Conservation (phyloP, 2,797 vertebrate genomes). For the Sebastes nivosus region DNA sequence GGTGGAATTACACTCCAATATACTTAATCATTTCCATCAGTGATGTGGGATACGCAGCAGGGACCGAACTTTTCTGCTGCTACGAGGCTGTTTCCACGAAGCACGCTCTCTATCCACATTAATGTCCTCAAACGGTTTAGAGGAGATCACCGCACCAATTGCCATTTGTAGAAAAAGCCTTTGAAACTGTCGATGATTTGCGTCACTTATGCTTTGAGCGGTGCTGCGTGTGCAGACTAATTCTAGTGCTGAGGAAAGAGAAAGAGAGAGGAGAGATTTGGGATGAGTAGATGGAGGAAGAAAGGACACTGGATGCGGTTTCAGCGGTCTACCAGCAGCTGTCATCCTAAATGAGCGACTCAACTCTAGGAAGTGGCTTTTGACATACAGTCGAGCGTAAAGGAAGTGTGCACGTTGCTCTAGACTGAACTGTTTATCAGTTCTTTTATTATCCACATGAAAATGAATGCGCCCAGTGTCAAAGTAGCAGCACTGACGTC, state of each 20-base stretch:
- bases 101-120: slow-evolving; percentile 56
- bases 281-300: slow-evolving; percentile 37
- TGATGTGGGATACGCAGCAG: slow-evolving; percentile 59
- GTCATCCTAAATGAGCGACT: slow-evolving; percentile 62
- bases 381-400: slow-evolving; percentile 37
- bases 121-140: slow-evolving; percentile 45
- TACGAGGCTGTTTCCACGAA: slow-evolving; percentile 60
- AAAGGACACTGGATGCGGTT: slow-evolving; percentile 66
- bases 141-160: slow-evolving; percentile 33
- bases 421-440: slow-evolving; percentile 39
- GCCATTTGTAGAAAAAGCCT: slow-evolving; percentile 23
- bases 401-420: slow-evolving; percentile 55
- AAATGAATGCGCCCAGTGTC: not conserved
- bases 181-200: slow-evolving; percentile 60
- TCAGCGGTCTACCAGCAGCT: slow-evolving; percentile 61
- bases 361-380: slow-evolving; percentile 62
- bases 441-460: slow-evolving; percentile 1
- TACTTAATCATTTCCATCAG: slow-evolving; percentile 84
- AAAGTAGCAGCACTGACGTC: slow-evolving; percentile 5
- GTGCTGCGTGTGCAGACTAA: slow-evolving; percentile 21
- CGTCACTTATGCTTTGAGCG: slow-evolving; percentile 48
- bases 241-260: slow-evolving; percentile 25
- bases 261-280: slow-evolving; percentile 19
- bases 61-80: slow-evolving; percentile 25
- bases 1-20: slow-evolving; percentile 81